Percentiles rank a stretch among this genome's conserved stretches.
These are phyloP conservation scores for Exaiptasia diaphana DNA, from an alignment of 64 coral and sea anemone species.

Conservation along the genomic window DNA sequence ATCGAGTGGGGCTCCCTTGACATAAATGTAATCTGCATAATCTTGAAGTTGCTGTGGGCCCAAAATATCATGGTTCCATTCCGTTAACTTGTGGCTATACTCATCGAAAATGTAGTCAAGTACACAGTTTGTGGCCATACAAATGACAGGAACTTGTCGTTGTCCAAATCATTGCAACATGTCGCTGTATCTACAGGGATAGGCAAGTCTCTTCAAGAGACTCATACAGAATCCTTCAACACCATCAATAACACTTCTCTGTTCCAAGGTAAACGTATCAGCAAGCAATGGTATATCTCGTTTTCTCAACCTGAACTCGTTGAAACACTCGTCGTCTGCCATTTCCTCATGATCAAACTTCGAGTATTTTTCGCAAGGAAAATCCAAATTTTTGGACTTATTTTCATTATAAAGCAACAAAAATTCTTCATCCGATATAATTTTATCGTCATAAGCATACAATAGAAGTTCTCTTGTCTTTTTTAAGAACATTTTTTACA, in stretches of 20 bases:
- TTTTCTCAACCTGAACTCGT: slow-evolving; percentile 32
- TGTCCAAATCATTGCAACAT: slow-evolving; percentile 10
- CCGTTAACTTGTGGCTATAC: not conserved
- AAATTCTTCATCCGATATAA: slow-evolving; percentile 9
- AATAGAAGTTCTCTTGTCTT: not conserved
- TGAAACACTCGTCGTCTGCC: slow-evolving; percentile 2
- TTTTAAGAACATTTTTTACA: not conserved
- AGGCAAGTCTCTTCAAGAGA: slow-evolving; percentile 4
- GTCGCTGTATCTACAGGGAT: slow-evolving; percentile 9
- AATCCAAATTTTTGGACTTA: slow-evolving; percentile 23
- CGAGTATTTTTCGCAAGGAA: slow-evolving; percentile 11
- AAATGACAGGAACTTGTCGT: slow-evolving; percentile 1
- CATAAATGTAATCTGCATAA: not conserved
- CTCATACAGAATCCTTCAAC: slow-evolving; percentile 5
- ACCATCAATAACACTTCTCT: slow-evolving; percentile 5
- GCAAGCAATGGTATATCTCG: slow-evolving; percentile 22
- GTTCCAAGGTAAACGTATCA: not conserved
- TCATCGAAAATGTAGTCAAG: not conserved
- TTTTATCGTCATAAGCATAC: not conserved
- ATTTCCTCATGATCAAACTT: slow-evolving; percentile 15
- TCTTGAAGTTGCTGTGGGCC: not conserved
- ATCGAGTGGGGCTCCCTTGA: slow-evolving; percentile 12
- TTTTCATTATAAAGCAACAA: not conserved
- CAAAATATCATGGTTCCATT: not conserved
- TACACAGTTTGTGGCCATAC: slow-evolving; percentile 6